Percentiles rank a stretch among this genome's conserved stretches.
These are phyloP conservation scores for Anoplophora glabripennis DNA, from an alignment of 1,140 invertebrate species.

Conservation along the genomic window DNA sequence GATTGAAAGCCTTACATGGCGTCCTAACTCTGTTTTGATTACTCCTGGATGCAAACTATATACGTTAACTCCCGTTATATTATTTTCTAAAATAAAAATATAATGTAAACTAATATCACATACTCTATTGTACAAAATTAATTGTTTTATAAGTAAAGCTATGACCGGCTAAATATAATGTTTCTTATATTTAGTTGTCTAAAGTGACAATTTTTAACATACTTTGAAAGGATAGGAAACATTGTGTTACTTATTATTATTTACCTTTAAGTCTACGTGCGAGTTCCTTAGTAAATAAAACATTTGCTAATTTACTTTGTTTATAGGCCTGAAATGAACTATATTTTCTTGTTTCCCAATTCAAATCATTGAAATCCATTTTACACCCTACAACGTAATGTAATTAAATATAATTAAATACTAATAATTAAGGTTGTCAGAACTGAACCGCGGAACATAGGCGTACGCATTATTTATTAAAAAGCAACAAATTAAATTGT, in stretches of 20 bases:
- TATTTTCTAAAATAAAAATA: slow-evolving; percentile 41
- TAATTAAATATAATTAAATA: not conserved
- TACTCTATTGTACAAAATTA: not conserved
- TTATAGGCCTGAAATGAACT: slow-evolving; percentile 58
- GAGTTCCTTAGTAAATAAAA: slow-evolving; percentile 68
- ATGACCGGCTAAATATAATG: no score
- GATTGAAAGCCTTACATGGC: slow-evolving; percentile 60
- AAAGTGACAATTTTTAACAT: no score
- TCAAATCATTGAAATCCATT: slow-evolving; percentile 71
- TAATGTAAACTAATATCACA: not conserved
- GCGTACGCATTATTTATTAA: no score
- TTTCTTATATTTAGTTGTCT: no score
- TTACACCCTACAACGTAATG: slow-evolving; percentile 44
- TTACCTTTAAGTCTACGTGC: slow-evolving; percentile 58
- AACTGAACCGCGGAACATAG: no score
- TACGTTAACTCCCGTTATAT: slow-evolving; percentile 57
- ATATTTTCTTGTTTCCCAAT: slow-evolving; percentile 61
- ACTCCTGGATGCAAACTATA: slow-evolving; percentile 72
- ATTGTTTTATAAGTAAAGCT: not conserved
- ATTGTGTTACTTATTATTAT: not conserved
- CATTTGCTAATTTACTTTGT: slow-evolving; percentile 74
- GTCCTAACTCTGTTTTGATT: slow-evolving; percentile 69
- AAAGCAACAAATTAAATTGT: no score
- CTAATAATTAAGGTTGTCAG: no score
- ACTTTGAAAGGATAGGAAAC: no score